A percentile compares a stretch with the other conserved stretches of the same genome.
Conservation (phyloP, 2,888 invertebrate genomes). For the Abrostola triplasia region DNA sequence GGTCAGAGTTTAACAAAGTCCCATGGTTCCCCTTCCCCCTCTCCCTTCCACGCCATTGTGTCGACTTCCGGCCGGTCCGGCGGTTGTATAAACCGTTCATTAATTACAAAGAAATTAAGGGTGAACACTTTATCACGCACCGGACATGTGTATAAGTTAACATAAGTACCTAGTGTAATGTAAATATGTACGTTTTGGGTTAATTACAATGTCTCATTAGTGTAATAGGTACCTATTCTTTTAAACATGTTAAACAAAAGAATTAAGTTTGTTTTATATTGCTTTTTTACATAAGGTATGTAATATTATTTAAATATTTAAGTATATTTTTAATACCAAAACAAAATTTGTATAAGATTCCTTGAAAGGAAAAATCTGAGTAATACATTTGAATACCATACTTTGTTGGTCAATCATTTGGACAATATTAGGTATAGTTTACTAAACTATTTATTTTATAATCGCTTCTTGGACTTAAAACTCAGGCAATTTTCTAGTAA, state of each 20-base stretch:
- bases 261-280: no score
- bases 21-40: constrained; percentile 62
- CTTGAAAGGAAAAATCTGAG: no score
- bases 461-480: no score
- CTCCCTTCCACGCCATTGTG: constrained; percentile 57
- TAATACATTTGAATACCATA: no score
- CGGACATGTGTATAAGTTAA: constrained; percentile 24
- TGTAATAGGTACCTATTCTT: constrained; percentile 1
- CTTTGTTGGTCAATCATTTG: no score
- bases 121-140: constrained; percentile 37
- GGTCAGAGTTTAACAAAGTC: constrained; percentile 66
- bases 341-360: no score
- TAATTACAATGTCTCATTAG: constrained; percentile 2
- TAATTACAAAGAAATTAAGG: constrained; percentile 60
- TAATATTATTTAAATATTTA: no score
- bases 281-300: no score
- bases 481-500: no score
- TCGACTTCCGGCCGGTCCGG: constrained; percentile 60
- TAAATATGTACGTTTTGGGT: constrained; percentile 5
- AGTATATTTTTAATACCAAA: no score
- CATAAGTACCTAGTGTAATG: constrained; percentile 4
- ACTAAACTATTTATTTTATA: no score
- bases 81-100: constrained; percentile 50
- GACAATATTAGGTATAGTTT: no score
- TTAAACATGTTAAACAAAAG: neutral